Evolutionary conservation across 2,113 vertebrate genomes (phyloP), one percentile per base, ranked within the genome.

Genomic region (Coreoperca whiteheadi): DNA sequence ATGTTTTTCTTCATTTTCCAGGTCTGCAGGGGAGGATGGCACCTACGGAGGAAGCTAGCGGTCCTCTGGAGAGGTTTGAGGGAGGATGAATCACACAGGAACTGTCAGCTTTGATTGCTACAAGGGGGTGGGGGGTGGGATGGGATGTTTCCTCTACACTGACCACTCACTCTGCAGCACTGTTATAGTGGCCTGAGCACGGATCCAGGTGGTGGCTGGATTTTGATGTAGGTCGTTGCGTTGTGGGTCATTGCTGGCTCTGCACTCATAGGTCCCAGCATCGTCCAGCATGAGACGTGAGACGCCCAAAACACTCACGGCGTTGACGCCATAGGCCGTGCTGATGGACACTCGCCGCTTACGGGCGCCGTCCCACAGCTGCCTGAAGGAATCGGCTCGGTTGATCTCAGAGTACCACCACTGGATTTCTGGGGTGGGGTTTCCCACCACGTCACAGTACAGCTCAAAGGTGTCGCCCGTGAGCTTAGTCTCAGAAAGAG

Each of bases 371-470:
- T 99, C 96, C 97, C 97, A 99, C 94, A 98, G 96, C 94, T 99
- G 97, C 95, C 97, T 96, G 97, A 99, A 99, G 94, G 96, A 96
- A 94, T 98, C 97, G 67, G 96, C 97, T 83, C 96, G 96, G 97
- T 99, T 98, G 94, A 97, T 96, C 96, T 99, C 97, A 30, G 97
- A 96, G 90, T 98, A 99, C 98, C 98, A 99, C 98, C 98, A 99
- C 96, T 99, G 98, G 97, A 99, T 98, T 96, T 99, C 98, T 70
- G 98, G 98, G 88, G 97, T 97, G 94, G 98, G 98, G 93, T 91
- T 97, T 91, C 97, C 98, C 93, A 98, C 96, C 93, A 98, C 97
- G 74, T 99, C 98, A 96, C 97, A 98, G 96, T 98, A 99, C 94
- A 99, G 96, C 96, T 98, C 97, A 96, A 98, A 98, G 93, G 96